Conservation (phyloP, 2,888 invertebrate genomes). For the Drosophila tripunctata region DNA sequence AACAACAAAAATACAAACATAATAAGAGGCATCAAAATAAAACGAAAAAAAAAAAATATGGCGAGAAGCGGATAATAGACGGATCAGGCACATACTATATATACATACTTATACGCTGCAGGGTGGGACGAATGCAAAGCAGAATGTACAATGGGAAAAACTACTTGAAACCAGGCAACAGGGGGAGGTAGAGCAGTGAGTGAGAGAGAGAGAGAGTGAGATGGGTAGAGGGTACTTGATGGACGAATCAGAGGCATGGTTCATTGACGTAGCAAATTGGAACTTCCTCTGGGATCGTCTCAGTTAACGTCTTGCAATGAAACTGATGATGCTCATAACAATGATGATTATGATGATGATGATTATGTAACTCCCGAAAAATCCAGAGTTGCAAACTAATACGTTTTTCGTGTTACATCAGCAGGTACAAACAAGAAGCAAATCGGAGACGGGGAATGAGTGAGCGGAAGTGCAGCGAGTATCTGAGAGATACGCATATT, state of each 20-base stretch:
- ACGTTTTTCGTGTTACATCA: constrained; percentile 32
- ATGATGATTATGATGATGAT: constrained; percentile 25
- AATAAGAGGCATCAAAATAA: background rate
- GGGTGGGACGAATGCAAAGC: constrained; percentile 34
- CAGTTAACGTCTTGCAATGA: constrained; percentile 12
- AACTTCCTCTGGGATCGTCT: constrained; percentile 75
- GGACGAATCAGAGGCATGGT: constrained; percentile 69
- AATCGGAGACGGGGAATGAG: constrained; percentile 7
- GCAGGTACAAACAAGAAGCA: constrained; percentile 64
- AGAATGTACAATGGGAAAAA: constrained; percentile 31
- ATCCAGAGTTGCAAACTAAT: constrained; percentile 55
- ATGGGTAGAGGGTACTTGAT: constrained; percentile 47
- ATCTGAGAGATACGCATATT: constrained; percentile 64
- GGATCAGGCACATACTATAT: background rate
- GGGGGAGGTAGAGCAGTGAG: background rate
- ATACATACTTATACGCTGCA: background rate
- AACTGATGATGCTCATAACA: constrained; percentile 25
- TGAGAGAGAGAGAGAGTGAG: background rate
- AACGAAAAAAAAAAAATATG: background rate
- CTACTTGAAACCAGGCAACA: constrained; percentile 33
- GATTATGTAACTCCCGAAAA: constrained; percentile 57
- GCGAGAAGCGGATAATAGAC: constrained; percentile 9
- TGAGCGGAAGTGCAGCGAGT: constrained; percentile 53
- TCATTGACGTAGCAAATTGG: constrained; percentile 82
- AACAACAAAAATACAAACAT: constrained; percentile 20